These are phyloP conservation scores for Propsilocerus akamusi DNA, from an alignment of 1,140 invertebrate species.

Conservation along the genomic window DNA sequence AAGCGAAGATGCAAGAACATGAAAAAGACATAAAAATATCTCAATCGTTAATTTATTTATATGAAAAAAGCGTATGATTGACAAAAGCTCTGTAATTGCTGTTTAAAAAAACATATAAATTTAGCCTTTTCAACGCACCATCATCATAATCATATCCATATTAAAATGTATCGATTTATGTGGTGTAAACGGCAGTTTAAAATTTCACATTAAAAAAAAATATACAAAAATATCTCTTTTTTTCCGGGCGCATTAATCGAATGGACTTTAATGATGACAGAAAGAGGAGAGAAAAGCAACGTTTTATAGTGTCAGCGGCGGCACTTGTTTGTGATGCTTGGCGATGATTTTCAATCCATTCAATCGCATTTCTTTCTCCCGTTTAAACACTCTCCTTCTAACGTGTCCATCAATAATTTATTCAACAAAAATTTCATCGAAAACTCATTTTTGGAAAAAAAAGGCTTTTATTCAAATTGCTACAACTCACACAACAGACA, in stretches of 20 bases:
- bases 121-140: background rate
- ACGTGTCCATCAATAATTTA: slow-evolving; percentile 1
- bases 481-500: too few relatives aligned
- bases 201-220: too few relatives aligned
- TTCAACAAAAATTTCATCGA: too few relatives aligned
- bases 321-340: background rate
- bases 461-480: too few relatives aligned
- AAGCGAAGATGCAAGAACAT: too few relatives aligned
- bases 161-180: slow-evolving; percentile 4
- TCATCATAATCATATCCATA: background rate
- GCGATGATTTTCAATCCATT: background rate
- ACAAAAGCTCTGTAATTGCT: too few relatives aligned
- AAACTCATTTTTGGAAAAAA: background rate
- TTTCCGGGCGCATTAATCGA: slow-evolving; percentile 3
- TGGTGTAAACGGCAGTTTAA: background rate
- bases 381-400: background rate
- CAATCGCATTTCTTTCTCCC: background rate
- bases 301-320: background rate
- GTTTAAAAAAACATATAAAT: slow-evolving; percentile 3
- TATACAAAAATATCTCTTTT: too few relatives aligned
- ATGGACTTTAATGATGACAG: background rate
- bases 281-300: background rate
- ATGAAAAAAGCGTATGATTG: too few relatives aligned
- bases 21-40: too few relatives aligned
- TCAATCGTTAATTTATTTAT: too few relatives aligned